phyloP scores from a whole-genome alignment of 2,797 vertebrate genomes.

The Eulemur mongoz region DNA sequence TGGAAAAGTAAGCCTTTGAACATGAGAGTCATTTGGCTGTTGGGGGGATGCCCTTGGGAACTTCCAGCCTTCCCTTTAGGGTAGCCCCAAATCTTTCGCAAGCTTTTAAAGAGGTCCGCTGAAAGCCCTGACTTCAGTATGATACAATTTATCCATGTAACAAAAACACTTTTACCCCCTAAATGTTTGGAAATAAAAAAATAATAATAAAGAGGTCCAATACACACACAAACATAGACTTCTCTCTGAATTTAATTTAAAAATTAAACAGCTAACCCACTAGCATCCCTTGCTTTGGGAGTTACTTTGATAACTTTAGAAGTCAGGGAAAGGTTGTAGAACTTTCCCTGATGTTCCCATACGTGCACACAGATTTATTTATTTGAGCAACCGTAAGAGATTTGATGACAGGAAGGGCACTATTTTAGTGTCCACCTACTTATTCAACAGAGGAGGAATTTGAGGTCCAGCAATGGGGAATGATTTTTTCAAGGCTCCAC shows the following conservation, averaged over 20 bases:
- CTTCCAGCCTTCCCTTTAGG: background rate
- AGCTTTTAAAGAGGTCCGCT: conserved; percentile 34
- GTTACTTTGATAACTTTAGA: conserved; percentile 30
- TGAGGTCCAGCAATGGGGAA: background rate
- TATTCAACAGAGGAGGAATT: background rate
- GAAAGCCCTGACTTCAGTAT: background rate
- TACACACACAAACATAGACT: background rate
- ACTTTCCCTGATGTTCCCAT: background rate
- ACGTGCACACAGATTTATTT: background rate
- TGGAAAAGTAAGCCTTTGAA: background rate
- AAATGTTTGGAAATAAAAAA: background rate
- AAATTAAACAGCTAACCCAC: background rate
- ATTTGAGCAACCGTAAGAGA: background rate
- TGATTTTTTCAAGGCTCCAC: background rate
- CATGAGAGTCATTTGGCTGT: background rate
- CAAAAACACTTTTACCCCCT: background rate
- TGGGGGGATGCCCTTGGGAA: background rate
- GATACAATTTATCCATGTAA: background rate
- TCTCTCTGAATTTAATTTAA: background rate
- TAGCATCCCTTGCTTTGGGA: background rate
- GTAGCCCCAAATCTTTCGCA: background rate
- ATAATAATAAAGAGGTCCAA: background rate
- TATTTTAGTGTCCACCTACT: background rate
- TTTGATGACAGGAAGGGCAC: background rate
- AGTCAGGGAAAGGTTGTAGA: background rate